Percentiles rank a stretch among this genome's conserved stretches.
Evolutionary conservation across 2,888 invertebrate genomes (phyloP).

Genomic region (Sesia bembeciformis): DNA sequence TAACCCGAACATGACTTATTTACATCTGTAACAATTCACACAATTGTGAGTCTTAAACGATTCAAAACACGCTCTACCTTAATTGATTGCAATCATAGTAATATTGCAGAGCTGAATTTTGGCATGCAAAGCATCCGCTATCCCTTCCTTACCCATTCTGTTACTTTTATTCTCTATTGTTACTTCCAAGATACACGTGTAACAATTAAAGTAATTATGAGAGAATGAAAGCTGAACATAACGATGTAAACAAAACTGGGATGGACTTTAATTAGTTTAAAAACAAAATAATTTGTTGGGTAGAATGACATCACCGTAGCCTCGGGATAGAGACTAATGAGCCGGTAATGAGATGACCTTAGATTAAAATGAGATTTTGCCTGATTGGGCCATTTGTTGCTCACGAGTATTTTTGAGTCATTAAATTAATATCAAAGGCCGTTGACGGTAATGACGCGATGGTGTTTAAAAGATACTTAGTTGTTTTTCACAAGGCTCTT

Average conservation of each 20-base stretch:
- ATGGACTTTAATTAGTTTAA: conserved; percentile 51
- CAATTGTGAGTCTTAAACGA: too few species aligned
- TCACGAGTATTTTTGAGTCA: not conserved
- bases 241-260: conserved; percentile 23
- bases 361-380: conserved; percentile 31
- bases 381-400: conserved; percentile 32
- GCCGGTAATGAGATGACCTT: conserved; percentile 40
- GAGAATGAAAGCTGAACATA: conserved; percentile 23
- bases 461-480: too few species aligned
- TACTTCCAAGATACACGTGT: conserved; percentile 24
- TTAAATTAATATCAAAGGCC: not conserved
- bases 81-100: too few species aligned
- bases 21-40: too few species aligned
- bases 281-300: conserved; percentile 42
- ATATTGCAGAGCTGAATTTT: too few species aligned
- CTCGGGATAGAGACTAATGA: conserved; percentile 43
- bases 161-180: too few species aligned
- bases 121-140: too few species aligned
- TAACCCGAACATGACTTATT: too few species aligned
- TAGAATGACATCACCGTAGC: conserved; percentile 37
- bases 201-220: conserved; percentile 29
- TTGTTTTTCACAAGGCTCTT: too few species aligned
- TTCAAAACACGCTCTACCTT: too few species aligned
- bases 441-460: too few species aligned
- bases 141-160: too few species aligned